These are phyloP conservation scores for Drepana falcataria DNA, from an alignment of 2,888 invertebrate genomes.

Conservation along the genomic window DNA sequence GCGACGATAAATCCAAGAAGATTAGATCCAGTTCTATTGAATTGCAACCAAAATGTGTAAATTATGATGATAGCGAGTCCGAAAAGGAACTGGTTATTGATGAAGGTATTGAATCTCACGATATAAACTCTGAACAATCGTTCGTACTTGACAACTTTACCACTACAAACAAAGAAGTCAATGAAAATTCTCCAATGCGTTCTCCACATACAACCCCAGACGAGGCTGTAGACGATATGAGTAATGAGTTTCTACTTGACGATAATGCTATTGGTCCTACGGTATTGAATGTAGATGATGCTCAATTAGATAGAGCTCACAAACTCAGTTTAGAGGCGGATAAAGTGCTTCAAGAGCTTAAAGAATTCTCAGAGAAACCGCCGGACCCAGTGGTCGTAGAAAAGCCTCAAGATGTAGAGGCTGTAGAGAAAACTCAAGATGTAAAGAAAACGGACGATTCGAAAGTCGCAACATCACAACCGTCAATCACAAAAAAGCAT, in stretches of 20 bases:
- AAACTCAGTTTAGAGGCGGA: constrained; percentile 56
- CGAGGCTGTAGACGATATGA: neutral
- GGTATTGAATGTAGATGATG: constrained; percentile 27
- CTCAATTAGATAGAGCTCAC: constrained; percentile 50
- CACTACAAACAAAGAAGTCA: constrained; percentile 5
- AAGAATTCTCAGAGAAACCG: constrained; percentile 53
- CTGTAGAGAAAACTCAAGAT: constrained; percentile 23
- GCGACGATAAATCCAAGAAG: too few species aligned
- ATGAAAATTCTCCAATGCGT: neutral
- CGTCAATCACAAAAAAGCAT: constrained; percentile 15
- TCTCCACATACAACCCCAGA: neutral
- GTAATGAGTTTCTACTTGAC: neutral
- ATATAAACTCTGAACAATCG: constrained; percentile 22
- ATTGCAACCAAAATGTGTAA: neutral
- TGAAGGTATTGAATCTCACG: constrained; percentile 28
- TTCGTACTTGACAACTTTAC: constrained; percentile 15
- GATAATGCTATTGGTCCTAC: neutral
- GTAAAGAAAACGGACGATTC: constrained; percentile 17
- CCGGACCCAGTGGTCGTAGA: constrained; percentile 33
- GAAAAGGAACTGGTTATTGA: constrained; percentile 56
- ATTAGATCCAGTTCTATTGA: neutral
- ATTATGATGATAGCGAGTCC: constrained; percentile 37
- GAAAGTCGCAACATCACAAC: constrained; percentile 16
- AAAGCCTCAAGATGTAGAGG: constrained; percentile 23
- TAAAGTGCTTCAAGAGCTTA: constrained; percentile 37